These are phyloP conservation scores for Otis tarda DNA, from an alignment of 2,113 vertebrate genomes.

Conservation along the genomic window DNA sequence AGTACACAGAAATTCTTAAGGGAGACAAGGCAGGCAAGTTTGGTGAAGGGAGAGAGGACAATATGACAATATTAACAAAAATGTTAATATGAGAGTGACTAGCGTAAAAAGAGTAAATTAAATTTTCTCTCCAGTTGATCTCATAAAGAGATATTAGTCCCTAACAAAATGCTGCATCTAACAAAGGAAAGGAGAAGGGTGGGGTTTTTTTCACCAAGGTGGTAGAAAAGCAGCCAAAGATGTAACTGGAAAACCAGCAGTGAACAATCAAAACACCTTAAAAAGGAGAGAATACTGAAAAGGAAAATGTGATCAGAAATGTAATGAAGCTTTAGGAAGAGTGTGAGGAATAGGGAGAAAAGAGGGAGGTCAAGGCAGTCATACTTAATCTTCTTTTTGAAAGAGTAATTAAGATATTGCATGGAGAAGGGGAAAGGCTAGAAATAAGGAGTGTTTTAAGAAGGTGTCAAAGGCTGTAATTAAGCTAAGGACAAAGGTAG, in stretches of 20 bases:
- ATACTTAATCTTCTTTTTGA: slow-evolving; percentile 9
- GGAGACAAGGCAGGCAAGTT: not conserved
- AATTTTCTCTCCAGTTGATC: not conserved
- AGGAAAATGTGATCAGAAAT: not conserved
- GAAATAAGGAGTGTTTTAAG: slow-evolving; percentile 15
- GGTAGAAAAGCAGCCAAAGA: not conserved
- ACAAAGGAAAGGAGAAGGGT: not conserved
- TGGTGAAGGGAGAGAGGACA: not conserved
- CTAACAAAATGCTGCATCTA: not conserved
- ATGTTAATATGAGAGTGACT: not conserved
- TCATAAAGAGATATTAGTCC: not conserved
- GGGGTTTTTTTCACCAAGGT: not conserved
- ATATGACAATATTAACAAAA: not conserved
- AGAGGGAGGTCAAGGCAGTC: not conserved
- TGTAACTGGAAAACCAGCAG: not conserved
- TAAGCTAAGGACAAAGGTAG: not conserved
- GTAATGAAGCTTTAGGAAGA: not conserved
- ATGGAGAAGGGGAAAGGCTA: not conserved
- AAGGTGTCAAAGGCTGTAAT: not conserved
- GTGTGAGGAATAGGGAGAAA: not conserved
- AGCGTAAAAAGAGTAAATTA: not conserved
- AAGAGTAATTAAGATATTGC: slow-evolving; percentile 28
- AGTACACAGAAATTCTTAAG: not conserved
- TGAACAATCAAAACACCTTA: not conserved
- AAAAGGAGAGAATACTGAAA: not conserved